phyloP scores from a whole-genome alignment of 2,113 vertebrate species.

The Proterorhinus semilunaris region DNA sequence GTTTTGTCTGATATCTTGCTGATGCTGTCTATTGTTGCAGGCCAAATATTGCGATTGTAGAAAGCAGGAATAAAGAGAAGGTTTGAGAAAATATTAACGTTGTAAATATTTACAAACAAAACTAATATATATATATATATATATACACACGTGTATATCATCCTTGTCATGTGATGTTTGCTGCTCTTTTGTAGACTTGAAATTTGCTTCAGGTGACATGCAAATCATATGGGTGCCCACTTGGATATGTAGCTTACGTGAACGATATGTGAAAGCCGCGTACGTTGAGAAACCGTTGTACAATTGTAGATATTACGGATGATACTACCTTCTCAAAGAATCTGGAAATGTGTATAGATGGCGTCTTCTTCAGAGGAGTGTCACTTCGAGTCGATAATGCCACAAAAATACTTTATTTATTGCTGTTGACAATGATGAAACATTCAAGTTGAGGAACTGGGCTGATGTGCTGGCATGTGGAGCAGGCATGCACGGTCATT shows the following conservation, averaged over 20 bases:
- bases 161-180: conserved; percentile 56
- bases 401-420: conserved; percentile 54
- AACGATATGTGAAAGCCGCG: conserved; percentile 11
- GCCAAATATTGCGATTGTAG: conserved; percentile 50
- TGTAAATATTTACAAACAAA: conserved; percentile 60
- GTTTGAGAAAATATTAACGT: background rate
- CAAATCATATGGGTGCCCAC: conserved; percentile 21
- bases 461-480: conserved; percentile 23
- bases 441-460: conserved; percentile 19
- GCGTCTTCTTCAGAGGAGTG: conserved; percentile 5
- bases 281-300: conserved; percentile 1
- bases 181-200: conserved; percentile 66
- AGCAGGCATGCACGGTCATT: conserved; percentile 16
- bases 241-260: conserved; percentile 49
- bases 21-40: conserved; percentile 48
- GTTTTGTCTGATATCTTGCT: conserved; percentile 58
- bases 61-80: conserved; percentile 28
- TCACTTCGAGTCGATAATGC: conserved; percentile 33
- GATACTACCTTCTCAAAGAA: conserved; percentile 1
- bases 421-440: conserved; percentile 71
- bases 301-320: conserved; percentile 1
- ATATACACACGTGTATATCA: conserved; percentile 28
- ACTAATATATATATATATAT: background rate
- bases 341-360: background rate
- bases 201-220: conserved; percentile 44